Conservation (phyloP, 2,888 invertebrate species). For the Yponomeuta evonymella region DNA sequence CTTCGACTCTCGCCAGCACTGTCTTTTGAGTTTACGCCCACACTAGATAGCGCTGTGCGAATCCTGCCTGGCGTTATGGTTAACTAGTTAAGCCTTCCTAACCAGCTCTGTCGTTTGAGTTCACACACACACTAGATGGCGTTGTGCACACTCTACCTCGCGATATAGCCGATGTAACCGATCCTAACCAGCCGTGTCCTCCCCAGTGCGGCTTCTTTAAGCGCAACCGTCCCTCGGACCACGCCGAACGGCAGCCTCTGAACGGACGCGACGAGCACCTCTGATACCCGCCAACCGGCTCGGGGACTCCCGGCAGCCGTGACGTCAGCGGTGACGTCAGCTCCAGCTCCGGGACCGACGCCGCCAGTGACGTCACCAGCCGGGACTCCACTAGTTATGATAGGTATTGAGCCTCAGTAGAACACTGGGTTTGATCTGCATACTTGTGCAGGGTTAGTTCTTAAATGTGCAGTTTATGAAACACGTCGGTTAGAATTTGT, state of each 20-base stretch:
- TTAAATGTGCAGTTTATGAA: too few relatives aligned
- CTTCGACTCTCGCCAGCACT: too few relatives aligned
- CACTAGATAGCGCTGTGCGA: background rate
- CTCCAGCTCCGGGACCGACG: slow-evolving; percentile 31
- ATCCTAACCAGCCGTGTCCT: background rate
- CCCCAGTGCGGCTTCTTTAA: slow-evolving; percentile 94
- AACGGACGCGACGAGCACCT: slow-evolving; percentile 88
- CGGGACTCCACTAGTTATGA: slow-evolving; percentile 24
- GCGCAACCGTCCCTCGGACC: slow-evolving; percentile 88
- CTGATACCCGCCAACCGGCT: slow-evolving; percentile 69
- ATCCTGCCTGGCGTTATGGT: background rate
- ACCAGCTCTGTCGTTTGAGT: background rate
- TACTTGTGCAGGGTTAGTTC: too few relatives aligned
- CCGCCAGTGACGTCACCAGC: slow-evolving; percentile 69
- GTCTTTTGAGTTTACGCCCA: background rate
- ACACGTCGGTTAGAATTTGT: too few relatives aligned
- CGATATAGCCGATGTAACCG: background rate
- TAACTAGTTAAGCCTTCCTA: too few relatives aligned
- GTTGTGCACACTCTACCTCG: background rate
- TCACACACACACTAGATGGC: background rate
- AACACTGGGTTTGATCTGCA: too few relatives aligned
- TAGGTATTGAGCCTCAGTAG: background rate
- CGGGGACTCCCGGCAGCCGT: slow-evolving; percentile 18
- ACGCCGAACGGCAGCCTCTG: slow-evolving; percentile 89
- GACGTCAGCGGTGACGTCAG: slow-evolving; percentile 34